Evolutionary conservation across 2,113 vertebrate genomes (phyloP).

Genomic region (Aspidoscelis tigris): DNA sequence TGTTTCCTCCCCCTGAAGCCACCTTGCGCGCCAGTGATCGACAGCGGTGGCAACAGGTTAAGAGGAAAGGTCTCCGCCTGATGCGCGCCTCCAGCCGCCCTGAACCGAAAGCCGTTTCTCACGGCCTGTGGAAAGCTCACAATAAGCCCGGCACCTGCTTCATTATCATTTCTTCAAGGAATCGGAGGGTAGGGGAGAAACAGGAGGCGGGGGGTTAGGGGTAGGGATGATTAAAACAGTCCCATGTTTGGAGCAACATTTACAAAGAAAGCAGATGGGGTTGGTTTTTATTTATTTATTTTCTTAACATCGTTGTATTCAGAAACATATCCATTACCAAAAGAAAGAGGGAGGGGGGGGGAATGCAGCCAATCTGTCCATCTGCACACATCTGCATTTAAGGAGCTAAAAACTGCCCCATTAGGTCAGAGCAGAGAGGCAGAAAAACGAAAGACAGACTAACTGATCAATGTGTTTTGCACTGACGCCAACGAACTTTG

Average conservation of each 20-base stretch:
- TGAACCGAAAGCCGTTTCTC: conserved; percentile 81
- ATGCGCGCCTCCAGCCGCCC: conserved; percentile 66
- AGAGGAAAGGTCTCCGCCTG: conserved; percentile 64
- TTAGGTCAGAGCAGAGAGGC: background rate
- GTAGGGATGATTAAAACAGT: conserved; percentile 12
- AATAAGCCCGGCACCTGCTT: conserved; percentile 84
- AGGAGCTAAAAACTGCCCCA: background rate
- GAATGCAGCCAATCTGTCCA: conserved; percentile 32
- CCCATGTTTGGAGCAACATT: conserved; percentile 19
- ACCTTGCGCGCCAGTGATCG: conserved; percentile 62
- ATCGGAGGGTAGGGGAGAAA: conserved; percentile 42
- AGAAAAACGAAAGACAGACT: background rate
- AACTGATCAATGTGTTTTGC: background rate
- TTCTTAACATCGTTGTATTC: background rate
- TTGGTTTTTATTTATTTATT: background rate
- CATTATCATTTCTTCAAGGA: conserved; percentile 87
- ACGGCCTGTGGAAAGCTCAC: conserved; percentile 80
- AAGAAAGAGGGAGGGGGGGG: background rate
- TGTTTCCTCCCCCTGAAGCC: background rate
- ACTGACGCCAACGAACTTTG: no score
- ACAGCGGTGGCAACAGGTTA: conserved; percentile 81
- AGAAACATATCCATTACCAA: background rate
- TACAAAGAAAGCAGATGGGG: conserved; percentile 23
- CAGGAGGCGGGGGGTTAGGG: background rate
- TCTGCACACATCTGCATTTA: conserved; percentile 40